Conservation (phyloP, 1,140 invertebrate genomes). For the Drosophila kohkoa region DNA sequence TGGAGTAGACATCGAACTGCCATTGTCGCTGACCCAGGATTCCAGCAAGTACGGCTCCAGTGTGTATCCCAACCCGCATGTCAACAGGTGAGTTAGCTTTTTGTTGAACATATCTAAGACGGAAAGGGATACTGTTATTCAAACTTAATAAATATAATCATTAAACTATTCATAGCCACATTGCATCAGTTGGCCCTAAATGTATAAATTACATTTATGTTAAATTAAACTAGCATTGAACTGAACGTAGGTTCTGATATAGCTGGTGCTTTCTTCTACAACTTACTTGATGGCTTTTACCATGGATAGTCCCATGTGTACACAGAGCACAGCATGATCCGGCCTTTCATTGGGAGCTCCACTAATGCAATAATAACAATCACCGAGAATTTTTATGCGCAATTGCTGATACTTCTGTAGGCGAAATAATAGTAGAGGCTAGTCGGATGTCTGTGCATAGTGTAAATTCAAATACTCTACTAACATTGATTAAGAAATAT, state of each 20-base stretch:
- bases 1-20: conserved; percentile 99
- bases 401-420: conserved; percentile 95
- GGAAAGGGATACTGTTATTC: conserved; percentile 21
- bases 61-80: conserved; percentile 99
- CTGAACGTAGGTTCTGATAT: no score
- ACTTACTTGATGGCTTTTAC: conserved; percentile 97
- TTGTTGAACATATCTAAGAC: conserved; percentile 94
- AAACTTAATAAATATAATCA: conserved; percentile 25
- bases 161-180: no score
- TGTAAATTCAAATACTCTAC: no score
- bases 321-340: conserved; percentile 97
- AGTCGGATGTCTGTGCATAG: no score
- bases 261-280: conserved; percentile 10
- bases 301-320: conserved; percentile 98
- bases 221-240: no score
- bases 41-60: conserved; percentile 97
- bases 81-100: conserved; percentile 98
- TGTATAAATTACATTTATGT: no score
- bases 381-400: conserved; percentile 97
- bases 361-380: conserved; percentile 98
- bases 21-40: conserved; percentile 98
- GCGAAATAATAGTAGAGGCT: not conserved
- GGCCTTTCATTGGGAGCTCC: conserved; percentile 94
- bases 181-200: no score
- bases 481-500: no score